Percentiles rank a stretch among this genome's conserved stretches.
Evolutionary conservation across 2,113 vertebrate genomes (phyloP).

Genomic region (Oplegnathus fasciatus): DNA sequence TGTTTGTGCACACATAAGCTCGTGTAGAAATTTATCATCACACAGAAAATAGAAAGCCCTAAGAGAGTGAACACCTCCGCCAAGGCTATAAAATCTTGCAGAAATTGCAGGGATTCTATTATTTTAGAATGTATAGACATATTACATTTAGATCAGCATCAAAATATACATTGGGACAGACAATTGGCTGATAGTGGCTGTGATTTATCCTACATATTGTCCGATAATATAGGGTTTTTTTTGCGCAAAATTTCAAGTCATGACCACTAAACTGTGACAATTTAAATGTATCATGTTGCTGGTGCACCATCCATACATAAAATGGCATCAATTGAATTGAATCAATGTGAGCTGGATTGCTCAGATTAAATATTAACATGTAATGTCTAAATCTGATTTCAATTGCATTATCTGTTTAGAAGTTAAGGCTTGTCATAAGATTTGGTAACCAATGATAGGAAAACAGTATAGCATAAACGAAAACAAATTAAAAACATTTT

Average conservation of each 20-base stretch:
- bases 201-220: too few relatives aligned
- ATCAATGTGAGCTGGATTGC: background rate
- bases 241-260: too few relatives aligned
- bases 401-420: background rate
- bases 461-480: too few relatives aligned
- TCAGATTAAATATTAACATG: background rate
- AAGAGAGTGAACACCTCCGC: background rate
- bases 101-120: too few relatives aligned
- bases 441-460: too few relatives aligned
- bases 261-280: too few relatives aligned
- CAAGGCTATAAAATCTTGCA: background rate
- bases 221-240: too few relatives aligned
- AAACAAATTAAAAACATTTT: too few relatives aligned
- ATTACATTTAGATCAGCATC: background rate
- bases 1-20: background rate
- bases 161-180: too few relatives aligned
- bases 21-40: background rate
- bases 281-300: background rate
- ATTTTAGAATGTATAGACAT: background rate
- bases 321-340: too few relatives aligned
- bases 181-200: too few relatives aligned
- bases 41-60: background rate
- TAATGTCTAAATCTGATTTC: background rate
- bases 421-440: background rate
- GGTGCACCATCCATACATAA: background rate